These are phyloP conservation scores for Gryllus longicercus DNA, from an alignment of 2,888 invertebrate genomes.

Conservation along the genomic window DNA sequence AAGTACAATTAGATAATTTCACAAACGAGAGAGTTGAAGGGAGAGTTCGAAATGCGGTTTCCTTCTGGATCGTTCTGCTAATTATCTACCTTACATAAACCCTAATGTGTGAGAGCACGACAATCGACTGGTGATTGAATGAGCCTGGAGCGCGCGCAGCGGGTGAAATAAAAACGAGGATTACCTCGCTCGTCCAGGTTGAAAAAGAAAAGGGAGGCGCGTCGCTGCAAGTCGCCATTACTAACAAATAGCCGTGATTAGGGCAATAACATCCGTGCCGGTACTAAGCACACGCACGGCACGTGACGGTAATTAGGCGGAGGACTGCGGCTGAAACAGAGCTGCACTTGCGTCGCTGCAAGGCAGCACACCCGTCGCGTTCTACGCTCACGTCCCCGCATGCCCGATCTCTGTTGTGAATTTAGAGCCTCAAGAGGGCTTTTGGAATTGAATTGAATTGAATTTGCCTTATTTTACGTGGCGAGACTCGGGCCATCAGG, in stretches of 20 bases:
- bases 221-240: background rate
- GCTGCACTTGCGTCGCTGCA: background rate
- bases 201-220: background rate
- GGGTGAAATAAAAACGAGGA: background rate
- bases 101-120: background rate
- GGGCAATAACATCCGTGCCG: background rate
- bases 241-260: background rate
- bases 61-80: background rate
- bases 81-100: background rate
- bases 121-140: background rate
- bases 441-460: too few species aligned
- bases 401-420: too few species aligned
- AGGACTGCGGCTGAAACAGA: background rate
- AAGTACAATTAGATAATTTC: background rate
- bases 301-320: slow-evolving; percentile 5
- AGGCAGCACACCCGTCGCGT: too few species aligned
- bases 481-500: too few species aligned
- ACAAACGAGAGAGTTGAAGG: background rate
- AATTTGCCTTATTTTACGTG: too few species aligned
- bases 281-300: background rate
- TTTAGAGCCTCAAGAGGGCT: too few species aligned
- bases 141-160: background rate
- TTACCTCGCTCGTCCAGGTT: background rate
- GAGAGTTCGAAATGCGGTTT: too few species aligned
- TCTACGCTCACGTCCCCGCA: too few species aligned